Conservation (phyloP, 1,140 invertebrate genomes). For the Drosophila prosaltans region DNA sequence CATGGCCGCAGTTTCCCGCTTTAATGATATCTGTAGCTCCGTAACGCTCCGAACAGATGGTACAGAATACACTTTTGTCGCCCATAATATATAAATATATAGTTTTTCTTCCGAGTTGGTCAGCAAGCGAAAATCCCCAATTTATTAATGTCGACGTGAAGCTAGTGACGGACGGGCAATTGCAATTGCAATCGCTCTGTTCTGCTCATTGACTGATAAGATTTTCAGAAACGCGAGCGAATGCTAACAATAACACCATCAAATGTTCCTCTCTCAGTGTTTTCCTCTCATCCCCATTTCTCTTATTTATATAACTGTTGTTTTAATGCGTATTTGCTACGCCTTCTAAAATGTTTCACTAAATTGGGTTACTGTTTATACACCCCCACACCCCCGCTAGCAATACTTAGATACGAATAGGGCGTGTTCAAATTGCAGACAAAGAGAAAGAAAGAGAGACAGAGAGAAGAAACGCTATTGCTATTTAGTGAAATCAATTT, state of each 20-base stretch:
- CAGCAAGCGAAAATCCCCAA: constrained; percentile 25
- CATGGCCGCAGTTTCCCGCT: constrained; percentile 60
- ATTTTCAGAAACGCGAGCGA: background rate
- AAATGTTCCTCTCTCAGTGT: background rate
- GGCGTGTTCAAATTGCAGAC: background rate
- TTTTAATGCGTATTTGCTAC: constrained; percentile 5
- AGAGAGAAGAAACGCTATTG: background rate
- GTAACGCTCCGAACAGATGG: constrained; percentile 61
- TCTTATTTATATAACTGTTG: background rate
- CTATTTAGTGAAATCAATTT: background rate
- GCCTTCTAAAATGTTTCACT: background rate
- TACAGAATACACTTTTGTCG: constrained; percentile 41
- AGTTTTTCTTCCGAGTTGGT: background rate
- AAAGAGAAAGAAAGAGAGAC: background rate
- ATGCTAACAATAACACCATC: background rate
- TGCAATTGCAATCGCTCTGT: background rate
- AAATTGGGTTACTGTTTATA: constrained; percentile 1
- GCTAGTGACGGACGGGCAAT: background rate
- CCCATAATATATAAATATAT: constrained; percentile 4
- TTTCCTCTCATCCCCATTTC: background rate
- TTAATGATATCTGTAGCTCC: constrained; percentile 40
- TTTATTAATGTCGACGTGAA: background rate
- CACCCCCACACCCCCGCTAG: background rate
- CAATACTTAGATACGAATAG: background rate
- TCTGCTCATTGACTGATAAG: background rate